A percentile compares a stretch with the other conserved stretches of the same genome.
Evolutionary conservation across 2,888 invertebrate genomes (phyloP).

Genomic region (Rotaria sp.): DNA sequence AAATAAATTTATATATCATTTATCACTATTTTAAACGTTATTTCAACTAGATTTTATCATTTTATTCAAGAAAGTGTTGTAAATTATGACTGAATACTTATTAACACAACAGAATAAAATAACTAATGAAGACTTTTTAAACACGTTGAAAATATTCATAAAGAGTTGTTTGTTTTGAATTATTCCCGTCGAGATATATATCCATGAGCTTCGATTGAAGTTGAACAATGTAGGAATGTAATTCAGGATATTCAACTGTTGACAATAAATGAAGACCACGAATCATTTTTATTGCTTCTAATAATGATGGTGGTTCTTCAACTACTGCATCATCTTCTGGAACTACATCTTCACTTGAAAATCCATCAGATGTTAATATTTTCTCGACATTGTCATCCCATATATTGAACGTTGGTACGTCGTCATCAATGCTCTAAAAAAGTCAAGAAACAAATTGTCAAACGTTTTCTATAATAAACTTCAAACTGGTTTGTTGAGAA

Average conservation of each 20-base stretch:
- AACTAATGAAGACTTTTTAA: background rate
- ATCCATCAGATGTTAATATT: no score
- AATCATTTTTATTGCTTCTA: background rate
- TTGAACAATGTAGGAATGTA: background rate
- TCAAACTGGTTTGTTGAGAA: no score
- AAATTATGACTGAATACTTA: background rate
- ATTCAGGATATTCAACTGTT: slow-evolving; percentile 12
- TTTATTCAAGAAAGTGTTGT: background rate
- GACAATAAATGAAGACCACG: background rate
- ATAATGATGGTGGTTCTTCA: no score
- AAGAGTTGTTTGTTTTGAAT: slow-evolving; percentile 17
- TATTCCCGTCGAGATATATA: background rate
- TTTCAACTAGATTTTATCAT: background rate
- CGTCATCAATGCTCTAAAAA: no score
- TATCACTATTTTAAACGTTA: no score
- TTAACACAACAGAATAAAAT: background rate
- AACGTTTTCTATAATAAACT: no score
- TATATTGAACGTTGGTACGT: no score
- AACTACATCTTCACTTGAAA: no score
- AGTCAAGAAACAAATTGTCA: no score
- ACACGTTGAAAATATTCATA: background rate
- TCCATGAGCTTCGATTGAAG: background rate
- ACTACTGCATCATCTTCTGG: no score
- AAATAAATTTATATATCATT: no score
- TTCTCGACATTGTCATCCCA: no score